Evolutionary conservation across 2,888 invertebrate genomes (phyloP).

Genomic region (Agonopterix arenella): DNA sequence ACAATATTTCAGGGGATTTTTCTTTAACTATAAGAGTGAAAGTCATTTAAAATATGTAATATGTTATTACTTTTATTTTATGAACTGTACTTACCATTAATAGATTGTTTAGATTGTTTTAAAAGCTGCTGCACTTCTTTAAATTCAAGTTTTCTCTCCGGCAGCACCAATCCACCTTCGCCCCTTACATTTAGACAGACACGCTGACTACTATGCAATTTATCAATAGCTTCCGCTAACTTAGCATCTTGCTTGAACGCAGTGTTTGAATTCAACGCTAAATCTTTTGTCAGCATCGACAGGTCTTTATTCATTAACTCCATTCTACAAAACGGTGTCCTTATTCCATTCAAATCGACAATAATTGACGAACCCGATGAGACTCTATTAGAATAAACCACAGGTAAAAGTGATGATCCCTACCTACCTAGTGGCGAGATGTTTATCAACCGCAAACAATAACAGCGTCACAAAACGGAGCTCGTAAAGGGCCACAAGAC

Average conservation of each 20-base stretch:
- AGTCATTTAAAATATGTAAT: background rate
- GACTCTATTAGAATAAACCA: slow-evolving; percentile 57
- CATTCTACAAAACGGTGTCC: slow-evolving; percentile 43
- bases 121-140: slow-evolving; percentile 50
- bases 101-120: slow-evolving; percentile 20
- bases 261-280: slow-evolving; percentile 28
- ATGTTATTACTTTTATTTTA: background rate
- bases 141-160: slow-evolving; percentile 55
- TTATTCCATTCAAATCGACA: slow-evolving; percentile 38
- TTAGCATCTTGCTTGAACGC: slow-evolving; percentile 54
- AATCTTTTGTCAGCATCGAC: slow-evolving; percentile 39
- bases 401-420: slow-evolving; percentile 71
- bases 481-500: slow-evolving; percentile 73
- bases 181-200: slow-evolving; percentile 10
- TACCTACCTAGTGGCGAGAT: slow-evolving; percentile 73
- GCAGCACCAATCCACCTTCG: slow-evolving; percentile 29
- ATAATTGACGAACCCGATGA: slow-evolving; percentile 60
- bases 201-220: slow-evolving; percentile 31
- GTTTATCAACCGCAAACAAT: slow-evolving; percentile 76
- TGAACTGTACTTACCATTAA: slow-evolving; percentile 1
- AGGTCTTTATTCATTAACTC: slow-evolving; percentile 56
- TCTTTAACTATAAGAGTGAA: slow-evolving; percentile 16
- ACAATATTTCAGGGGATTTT: slow-evolving; percentile 20
- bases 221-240: slow-evolving; percentile 55
- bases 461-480: slow-evolving; percentile 71